Conservation (phyloP, 2,888 invertebrate genomes). For the Hanleya hanleyi region DNA sequence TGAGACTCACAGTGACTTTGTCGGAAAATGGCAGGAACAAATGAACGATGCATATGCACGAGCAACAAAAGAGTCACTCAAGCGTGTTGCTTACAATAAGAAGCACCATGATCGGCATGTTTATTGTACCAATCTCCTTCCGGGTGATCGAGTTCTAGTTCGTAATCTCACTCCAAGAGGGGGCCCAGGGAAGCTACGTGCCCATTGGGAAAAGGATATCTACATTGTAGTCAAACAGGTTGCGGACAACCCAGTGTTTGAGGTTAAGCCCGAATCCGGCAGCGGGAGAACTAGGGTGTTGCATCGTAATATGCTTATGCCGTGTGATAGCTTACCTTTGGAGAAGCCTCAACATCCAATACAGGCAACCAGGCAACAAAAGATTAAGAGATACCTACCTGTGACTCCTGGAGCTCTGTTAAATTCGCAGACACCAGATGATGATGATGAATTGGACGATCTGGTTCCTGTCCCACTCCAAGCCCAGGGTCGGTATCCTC, state of each 20-base stretch:
- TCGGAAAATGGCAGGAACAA: not conserved
- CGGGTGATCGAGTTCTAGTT: constrained; percentile 20
- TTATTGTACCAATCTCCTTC: not conserved
- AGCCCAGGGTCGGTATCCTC: no score
- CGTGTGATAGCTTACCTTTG: constrained; percentile 2
- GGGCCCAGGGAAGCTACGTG: constrained; percentile 8
- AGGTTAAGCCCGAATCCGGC: constrained; percentile 8
- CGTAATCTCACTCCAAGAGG: not conserved
- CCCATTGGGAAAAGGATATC: constrained; percentile 16
- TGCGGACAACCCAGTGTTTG: constrained; percentile 22
- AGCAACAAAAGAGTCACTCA: not conserved
- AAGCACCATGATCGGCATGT: constrained; percentile 8
- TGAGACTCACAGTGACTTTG: not conserved
- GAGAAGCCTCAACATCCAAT: not conserved
- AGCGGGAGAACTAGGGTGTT: not conserved
- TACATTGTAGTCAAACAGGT: constrained; percentile 6
- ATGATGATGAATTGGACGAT: no score
- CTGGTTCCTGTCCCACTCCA: no score
- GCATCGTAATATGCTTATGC: constrained; percentile 17
- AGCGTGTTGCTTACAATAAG: constrained; percentile 2
- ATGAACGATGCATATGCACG: constrained; percentile 5
- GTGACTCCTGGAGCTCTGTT: no score
- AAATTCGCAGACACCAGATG: no score
- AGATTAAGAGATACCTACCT: no score
- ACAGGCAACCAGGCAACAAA: no score